Conservation (phyloP, 1,140 invertebrate species). For the Lamellibrachia luymesi region DNA sequence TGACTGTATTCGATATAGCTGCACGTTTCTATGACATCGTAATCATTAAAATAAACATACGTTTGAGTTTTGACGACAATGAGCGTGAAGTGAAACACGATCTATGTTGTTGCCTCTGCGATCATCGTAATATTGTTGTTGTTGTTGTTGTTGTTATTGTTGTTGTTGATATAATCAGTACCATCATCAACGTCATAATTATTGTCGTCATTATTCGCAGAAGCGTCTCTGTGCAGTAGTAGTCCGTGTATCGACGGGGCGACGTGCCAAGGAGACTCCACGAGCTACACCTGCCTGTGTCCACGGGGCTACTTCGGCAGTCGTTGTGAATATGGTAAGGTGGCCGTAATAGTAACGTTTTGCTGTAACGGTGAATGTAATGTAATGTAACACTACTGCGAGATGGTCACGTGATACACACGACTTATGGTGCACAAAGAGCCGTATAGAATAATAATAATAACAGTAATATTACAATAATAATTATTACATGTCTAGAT, state of each 20-base stretch:
- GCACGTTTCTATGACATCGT: background rate
- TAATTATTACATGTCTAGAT: too few species aligned
- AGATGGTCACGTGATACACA: background rate
- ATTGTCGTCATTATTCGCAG: background rate
- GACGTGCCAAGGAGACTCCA: background rate
- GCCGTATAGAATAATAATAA: background rate
- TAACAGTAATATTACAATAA: too few species aligned
- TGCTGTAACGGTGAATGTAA: background rate
- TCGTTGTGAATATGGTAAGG: background rate
- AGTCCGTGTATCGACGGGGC: background rate
- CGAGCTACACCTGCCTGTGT: background rate
- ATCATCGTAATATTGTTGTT: too few species aligned
- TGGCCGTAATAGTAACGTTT: background rate
- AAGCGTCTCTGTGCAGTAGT: background rate
- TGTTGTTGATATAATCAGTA: too few species aligned
- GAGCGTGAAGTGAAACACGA: background rate
- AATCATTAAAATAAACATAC: background rate
- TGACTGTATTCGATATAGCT: background rate
- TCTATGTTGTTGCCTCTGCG: background rate
- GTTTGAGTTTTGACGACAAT: background rate
- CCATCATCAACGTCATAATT: too few species aligned
- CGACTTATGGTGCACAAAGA: background rate
- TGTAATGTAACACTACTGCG: background rate
- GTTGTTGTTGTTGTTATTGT: too few species aligned
- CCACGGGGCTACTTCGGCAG: background rate